Evolutionary conservation across 2,797 vertebrate genomes (phyloP), one percentile per base, ranked within the genome.

Genomic region (Leucoraja ocellata): DNA sequence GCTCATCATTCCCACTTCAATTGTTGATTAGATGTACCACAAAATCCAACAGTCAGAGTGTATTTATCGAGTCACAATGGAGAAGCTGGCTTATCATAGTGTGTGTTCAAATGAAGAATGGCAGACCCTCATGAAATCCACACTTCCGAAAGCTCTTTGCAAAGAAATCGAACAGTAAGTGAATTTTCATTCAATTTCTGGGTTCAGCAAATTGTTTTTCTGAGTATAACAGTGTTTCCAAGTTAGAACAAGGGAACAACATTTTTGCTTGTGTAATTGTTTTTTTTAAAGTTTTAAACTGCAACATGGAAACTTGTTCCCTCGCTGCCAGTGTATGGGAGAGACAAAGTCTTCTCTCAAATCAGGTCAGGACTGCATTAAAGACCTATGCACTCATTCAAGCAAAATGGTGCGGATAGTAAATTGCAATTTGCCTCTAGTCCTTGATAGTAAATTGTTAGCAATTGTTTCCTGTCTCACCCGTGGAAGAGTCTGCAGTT

Each of bases 31-130:
- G 99, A 99, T 99, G 98, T 99, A 99, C 95, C 99, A 99, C 95
- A 96, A 98, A 95, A 99, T 99, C 94, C 98, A 98, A 93, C 99
- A 99, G 96, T 99, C 99, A 11, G 99, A 99, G 96, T 99, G 98
- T 96, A 99, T 99, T 95, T 99, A 99, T 95, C 97, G 99, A 94
- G 99, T 99, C 93, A 99, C 99, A 0, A 98, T 99, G 98, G 99
- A 99, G 95, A 99, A 99, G 94, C 96, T 99, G 93, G 99, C 99
- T 8, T 99, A 99, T 95, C 99, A 99, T 95, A 99, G 98, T 96
- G 98, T 99, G 95, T 99, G 99, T 95, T 99, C 99, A 1, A 97
- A 98, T 0, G 99, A 99, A 94, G 99, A 99, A 95, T 99, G 98
- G 98, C 98, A 98, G 95, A 98, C 97, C 94, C 98, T 99, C 83